Conservation (phyloP, 2,888 invertebrate genomes). For the Microctonus brassicae region DNA sequence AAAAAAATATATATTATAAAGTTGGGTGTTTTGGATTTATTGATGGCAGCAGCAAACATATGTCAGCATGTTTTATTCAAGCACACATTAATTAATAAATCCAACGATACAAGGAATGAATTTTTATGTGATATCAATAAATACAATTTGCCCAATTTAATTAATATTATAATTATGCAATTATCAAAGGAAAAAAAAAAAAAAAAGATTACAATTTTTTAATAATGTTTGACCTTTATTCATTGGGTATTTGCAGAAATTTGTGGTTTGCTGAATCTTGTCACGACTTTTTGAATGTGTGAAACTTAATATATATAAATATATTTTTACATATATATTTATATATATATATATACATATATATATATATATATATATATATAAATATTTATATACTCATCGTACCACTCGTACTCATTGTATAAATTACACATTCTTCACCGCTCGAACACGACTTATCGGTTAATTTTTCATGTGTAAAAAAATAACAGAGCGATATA, state of each 20-base stretch:
- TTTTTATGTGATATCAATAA: background rate
- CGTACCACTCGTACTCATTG: slow-evolving; percentile 66
- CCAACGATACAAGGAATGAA: background rate
- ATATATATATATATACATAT: slow-evolving; percentile 39
- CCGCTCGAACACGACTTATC: slow-evolving; percentile 59
- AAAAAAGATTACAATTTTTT: slow-evolving; percentile 36
- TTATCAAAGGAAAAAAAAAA: slow-evolving; percentile 25
- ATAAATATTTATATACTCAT: slow-evolving; percentile 52
- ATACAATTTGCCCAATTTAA: slow-evolving; percentile 40
- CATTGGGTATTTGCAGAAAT: slow-evolving; percentile 67
- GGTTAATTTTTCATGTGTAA: slow-evolving; percentile 44
- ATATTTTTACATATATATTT: slow-evolving; percentile 33
- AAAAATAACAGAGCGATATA: slow-evolving; percentile 1
- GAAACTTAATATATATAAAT: slow-evolving; percentile 61
- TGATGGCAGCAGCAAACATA: slow-evolving; percentile 38
- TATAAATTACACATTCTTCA: slow-evolving; percentile 68
- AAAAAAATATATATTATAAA: slow-evolving; percentile 38
- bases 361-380: slow-evolving; percentile 43
- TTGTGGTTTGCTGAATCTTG: slow-evolving; percentile 70
- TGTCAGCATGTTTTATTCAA: background rate
- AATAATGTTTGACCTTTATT: slow-evolving; percentile 42
- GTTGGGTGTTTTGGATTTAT: slow-evolving; percentile 59
- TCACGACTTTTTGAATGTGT: slow-evolving; percentile 68
- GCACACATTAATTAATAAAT: background rate
- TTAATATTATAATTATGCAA: slow-evolving; percentile 36